Base-by-base conservation (phyloP, 2,888 invertebrate genomes). In the Myopa testacea region DNA sequence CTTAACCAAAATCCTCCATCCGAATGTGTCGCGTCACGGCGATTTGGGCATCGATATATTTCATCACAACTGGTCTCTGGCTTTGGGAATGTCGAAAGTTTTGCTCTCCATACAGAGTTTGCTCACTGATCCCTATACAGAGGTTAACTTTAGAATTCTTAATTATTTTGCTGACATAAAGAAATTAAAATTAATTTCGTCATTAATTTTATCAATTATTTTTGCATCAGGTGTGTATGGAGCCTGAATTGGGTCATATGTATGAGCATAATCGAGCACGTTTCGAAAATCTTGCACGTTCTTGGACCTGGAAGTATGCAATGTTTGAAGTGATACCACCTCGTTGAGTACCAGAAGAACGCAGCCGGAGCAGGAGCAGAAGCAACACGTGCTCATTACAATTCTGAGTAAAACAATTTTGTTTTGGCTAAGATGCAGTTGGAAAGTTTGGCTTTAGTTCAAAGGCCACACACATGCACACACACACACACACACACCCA, bases 31-130 rank as follows among this genome's bases (percentile, higher is more conserved):
- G 4, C 92, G 97, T 0, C 98, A 98, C 89, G 98, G 98, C 4
- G 97, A 98, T 90, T 96, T 98, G 71, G 98, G 98, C 78, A 95
- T 98, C 81, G 98, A 98, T 90, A 96, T 96, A 12, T 96, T 98
- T 83, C 95, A 96, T 85, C 96, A 97, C 90, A 98, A 98, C 90
- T 98, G 98, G 98, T 96, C 96, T n/a, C 90, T 97, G 80, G 97
- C 97, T 0, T 90, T 98, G 81, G 97, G 97, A 63, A 94, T 98
- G 86, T 95, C 95, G 82, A 98, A 96, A 88, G 93, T 96, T 78
- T 92, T 96, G 83, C 93, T 96, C 79, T 96, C 96, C 75, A 94
- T 96, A 81, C 96, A 96, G 90, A 96, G 95, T 84, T 90, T 96
- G 79, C 91, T 96, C 78, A 96, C 96, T 0, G 98, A 98, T 90